These are phyloP conservation scores for Morpho achilles DNA, from an alignment of 2,888 invertebrate genomes.

Conservation along the genomic window DNA sequence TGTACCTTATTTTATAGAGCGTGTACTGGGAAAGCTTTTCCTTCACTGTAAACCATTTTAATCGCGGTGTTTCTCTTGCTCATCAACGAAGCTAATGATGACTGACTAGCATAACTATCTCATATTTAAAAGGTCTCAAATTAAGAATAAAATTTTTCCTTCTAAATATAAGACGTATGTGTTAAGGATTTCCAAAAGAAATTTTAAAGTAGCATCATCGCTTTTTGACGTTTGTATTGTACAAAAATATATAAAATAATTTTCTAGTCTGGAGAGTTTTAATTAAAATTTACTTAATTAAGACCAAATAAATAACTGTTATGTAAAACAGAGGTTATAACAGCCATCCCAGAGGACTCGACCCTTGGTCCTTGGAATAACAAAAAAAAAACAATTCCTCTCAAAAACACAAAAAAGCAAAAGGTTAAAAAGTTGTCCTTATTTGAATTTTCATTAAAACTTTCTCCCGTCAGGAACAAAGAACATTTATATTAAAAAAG, in stretches of 20 bases:
- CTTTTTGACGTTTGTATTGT: no score
- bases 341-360: constrained; percentile 24
- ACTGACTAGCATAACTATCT: no score
- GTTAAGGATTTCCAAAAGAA: no score
- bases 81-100: no score
- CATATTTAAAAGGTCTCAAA: no score
- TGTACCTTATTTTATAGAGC: not conserved
- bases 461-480: constrained; percentile 76
- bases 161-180: no score
- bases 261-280: not conserved
- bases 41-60: no score
- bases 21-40: no score
- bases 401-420: constrained; percentile 57
- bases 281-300: constrained; percentile 1
- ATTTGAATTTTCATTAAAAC: constrained; percentile 76
- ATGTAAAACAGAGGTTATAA: constrained; percentile 19
- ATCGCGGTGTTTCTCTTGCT: no score
- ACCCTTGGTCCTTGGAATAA: constrained; percentile 52
- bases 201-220: no score
- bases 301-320: constrained; percentile 6
- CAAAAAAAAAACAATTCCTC: constrained; percentile 54
- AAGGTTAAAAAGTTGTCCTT: constrained; percentile 72
- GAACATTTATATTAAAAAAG: constrained; percentile 80
- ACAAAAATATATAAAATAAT: not conserved
- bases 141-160: no score